These are phyloP conservation scores for Pseudachorutes palmiensis DNA, from an alignment of 1,140 invertebrate species.

Conservation along the genomic window DNA sequence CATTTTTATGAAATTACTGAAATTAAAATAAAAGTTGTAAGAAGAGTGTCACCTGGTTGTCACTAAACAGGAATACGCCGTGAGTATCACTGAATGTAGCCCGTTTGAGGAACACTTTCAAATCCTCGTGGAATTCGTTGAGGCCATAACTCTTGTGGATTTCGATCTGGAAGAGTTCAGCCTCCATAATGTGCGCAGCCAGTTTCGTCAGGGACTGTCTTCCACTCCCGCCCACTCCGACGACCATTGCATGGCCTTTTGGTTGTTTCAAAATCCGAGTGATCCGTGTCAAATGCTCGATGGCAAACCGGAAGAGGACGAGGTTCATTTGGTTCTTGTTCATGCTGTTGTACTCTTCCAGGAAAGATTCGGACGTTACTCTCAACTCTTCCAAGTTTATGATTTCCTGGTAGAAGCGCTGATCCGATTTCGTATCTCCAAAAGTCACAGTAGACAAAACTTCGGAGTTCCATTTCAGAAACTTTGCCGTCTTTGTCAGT, in stretches of 20 bases:
- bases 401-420: slow-evolving; percentile 80
- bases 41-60: slow-evolving; percentile 72
- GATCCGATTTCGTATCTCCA: slow-evolving; percentile 83
- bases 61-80: slow-evolving; percentile 82
- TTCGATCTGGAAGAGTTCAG: slow-evolving; percentile 81
- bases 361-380: slow-evolving; percentile 77
- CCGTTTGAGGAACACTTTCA: slow-evolving; percentile 71
- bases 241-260: slow-evolving; percentile 69
- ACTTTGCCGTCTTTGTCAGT: slow-evolving; percentile 49
- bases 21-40: slow-evolving; percentile 12
- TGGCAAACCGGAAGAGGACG: slow-evolving; percentile 71
- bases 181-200: slow-evolving; percentile 86
- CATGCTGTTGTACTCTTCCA: slow-evolving; percentile 91
- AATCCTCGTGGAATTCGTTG: slow-evolving; percentile 81
- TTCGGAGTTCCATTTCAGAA: slow-evolving; percentile 69
- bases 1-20: background rate
- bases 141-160: slow-evolving; percentile 76
- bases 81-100: slow-evolving; percentile 74
- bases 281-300: slow-evolving; percentile 45
- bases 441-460: slow-evolving; percentile 93
- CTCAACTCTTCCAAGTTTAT: slow-evolving; percentile 70
- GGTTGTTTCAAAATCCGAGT: slow-evolving; percentile 86
- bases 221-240: slow-evolving; percentile 86
- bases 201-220: slow-evolving; percentile 80
- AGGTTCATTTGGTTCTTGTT: slow-evolving; percentile 96